Evolutionary conservation across 2,888 invertebrate species (phyloP).

Genomic region (Drosophila nr. fundita): DNA sequence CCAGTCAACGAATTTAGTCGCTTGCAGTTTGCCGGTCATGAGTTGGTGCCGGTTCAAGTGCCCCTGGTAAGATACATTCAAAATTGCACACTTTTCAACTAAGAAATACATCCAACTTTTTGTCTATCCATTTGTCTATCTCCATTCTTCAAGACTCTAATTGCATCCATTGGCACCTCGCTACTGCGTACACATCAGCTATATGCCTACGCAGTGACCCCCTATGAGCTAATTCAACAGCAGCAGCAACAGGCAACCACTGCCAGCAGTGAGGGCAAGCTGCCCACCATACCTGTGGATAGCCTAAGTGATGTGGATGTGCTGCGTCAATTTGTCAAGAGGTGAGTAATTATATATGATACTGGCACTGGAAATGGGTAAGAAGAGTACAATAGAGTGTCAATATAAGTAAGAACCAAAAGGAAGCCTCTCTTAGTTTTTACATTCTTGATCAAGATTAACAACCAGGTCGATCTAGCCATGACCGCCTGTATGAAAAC

Average conservation of each 20-base stretch:
- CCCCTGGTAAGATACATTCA: conserved; percentile 68
- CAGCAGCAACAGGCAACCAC: conserved; percentile 40
- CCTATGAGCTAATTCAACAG: conserved; percentile 81
- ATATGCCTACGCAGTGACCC: conserved; percentile 85
- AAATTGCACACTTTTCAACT: conserved; percentile 41
- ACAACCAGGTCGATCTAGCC: not conserved
- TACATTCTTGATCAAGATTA: not conserved
- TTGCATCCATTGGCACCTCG: conserved; percentile 83
- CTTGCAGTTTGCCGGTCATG: conserved; percentile 54
- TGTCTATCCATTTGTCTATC: not conserved
- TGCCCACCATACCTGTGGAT: conserved; percentile 85
- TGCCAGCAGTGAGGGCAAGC: conserved; percentile 69
- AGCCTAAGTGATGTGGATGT: conserved; percentile 88
- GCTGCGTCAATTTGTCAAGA: conserved; percentile 92
- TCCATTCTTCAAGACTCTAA: conserved; percentile 69
- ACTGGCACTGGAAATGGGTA: not conserved
- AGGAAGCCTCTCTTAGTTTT: not conserved
- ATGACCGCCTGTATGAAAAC: not conserved
- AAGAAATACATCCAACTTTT: not conserved
- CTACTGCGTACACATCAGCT: conserved; percentile 83
- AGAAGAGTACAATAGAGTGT: not conserved
- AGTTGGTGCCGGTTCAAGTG: conserved; percentile 72
- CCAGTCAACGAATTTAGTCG: conserved; percentile 31
- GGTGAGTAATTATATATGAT: conserved; percentile 85
- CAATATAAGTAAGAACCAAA: not conserved